Evolutionary conservation across 1,140 invertebrate genomes (phyloP).

Genomic region (Pemphigus obesinymphae): DNA sequence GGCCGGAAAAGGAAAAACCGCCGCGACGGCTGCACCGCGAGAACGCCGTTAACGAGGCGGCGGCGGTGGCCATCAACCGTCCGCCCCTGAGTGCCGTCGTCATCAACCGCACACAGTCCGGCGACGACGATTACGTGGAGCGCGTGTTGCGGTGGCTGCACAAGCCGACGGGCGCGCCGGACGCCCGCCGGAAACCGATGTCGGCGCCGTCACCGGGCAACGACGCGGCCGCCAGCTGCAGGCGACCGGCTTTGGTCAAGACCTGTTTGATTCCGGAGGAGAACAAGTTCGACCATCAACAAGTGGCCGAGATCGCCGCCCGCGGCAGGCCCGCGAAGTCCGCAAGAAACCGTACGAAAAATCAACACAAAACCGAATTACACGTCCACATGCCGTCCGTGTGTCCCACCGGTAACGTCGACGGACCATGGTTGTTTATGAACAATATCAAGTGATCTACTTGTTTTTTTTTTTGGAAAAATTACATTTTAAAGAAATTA

Average conservation of each 20-base stretch:
- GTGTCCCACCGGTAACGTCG: too few species aligned
- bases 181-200: not conserved
- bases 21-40: not conserved
- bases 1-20: not conserved
- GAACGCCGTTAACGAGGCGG: not conserved
- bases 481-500: too few species aligned
- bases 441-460: too few species aligned
- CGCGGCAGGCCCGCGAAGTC: not conserved
- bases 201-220: not conserved
- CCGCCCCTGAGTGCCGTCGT: not conserved
- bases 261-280: slow-evolving; percentile 6
- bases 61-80: too few species aligned
- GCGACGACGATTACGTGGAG: not conserved
- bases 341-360: not conserved
- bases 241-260: not conserved
- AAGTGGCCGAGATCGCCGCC: not conserved
- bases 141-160: slow-evolving; percentile 19
- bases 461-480: too few species aligned
- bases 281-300: not conserved
- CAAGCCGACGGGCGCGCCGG: not conserved
- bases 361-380: slow-evolving; percentile 4
- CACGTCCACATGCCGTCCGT: slow-evolving; percentile 20
- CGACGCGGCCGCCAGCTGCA: not conserved
- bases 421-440: too few species aligned
- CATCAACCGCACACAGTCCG: not conserved